Evolutionary conservation across 2,797 vertebrate genomes (phyloP), one percentile per base, ranked within the genome.

Genomic region (Zalophus californianus): DNA sequence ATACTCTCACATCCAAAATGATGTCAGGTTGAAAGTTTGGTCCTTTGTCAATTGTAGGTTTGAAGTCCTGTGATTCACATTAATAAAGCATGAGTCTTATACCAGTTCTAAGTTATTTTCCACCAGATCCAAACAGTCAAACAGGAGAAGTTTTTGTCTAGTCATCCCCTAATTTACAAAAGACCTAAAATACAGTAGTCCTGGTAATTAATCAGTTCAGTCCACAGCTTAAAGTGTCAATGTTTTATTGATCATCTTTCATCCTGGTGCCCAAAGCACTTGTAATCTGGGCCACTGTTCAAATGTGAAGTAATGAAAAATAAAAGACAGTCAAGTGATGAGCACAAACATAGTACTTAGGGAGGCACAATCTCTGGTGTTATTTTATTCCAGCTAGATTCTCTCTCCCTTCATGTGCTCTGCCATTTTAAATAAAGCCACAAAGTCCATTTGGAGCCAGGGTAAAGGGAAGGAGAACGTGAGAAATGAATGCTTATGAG

Each of bases 351-450:
- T 18, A 2, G 62, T 25, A 11, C 25, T 90, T 80, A 38, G 0
- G 7, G 44, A 58, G 27, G 21, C 25, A 85, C 2, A 4, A 7
- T 86, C 77, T 44, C 60, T 50, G n/a, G 27, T 16, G 66, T 11
- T 54, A 32, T 13, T 82, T 95, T 84, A 78, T 52, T 88, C 48
- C 27, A 54, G 48, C 44, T 72, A 52, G 16, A 58, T n/a, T 48
- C 58, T 52, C 16, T 38, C 29, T 50, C 27, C 7, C 77, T 84
- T 20, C 2, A 4, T 14, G 16, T 10, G 29, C 20, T 77, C 79
- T 86, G 62, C 50, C 68, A 54, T 82, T 96, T 94, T 48, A 91
- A 88, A 60, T 21, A 95, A 86, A 73, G 80, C 48, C 62, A 54
- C n/a, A 56, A 54, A 79, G 73, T 64, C 3, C 3, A 11, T 86